These are phyloP conservation scores for Chymomyza procnemis DNA, from an alignment of 2,888 invertebrate genomes.

Conservation along the genomic window DNA sequence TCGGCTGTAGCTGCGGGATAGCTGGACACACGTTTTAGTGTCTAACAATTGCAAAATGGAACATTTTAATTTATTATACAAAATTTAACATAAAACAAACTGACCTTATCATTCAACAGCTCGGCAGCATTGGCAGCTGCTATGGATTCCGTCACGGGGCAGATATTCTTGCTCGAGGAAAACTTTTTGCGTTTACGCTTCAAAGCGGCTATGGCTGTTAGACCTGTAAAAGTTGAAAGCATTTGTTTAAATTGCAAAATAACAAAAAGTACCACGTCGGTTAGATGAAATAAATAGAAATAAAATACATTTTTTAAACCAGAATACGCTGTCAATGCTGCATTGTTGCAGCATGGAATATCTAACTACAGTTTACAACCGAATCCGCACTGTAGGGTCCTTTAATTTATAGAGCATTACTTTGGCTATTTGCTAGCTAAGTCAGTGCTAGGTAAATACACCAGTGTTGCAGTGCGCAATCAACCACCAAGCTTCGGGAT, in stretches of 20 bases:
- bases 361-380: too few relatives aligned
- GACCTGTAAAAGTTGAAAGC: constrained; percentile 49
- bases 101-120: constrained; percentile 72
- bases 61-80: not conserved
- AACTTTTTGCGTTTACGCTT: constrained; percentile 91
- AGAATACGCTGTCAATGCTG: too few relatives aligned
- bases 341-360: too few relatives aligned
- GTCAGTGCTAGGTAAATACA: too few relatives aligned
- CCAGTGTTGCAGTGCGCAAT: too few relatives aligned
- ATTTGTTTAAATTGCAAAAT: not conserved
- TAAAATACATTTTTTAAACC: too few relatives aligned
- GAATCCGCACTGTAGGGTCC: too few relatives aligned
- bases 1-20: constrained; percentile 81
- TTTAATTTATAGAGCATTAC: too few relatives aligned
- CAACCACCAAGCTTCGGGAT: too few relatives aligned
- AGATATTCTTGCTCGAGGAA: constrained; percentile 87
- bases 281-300: too few relatives aligned
- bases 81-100: not conserved
- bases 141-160: constrained; percentile 80
- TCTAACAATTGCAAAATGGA: constrained; percentile 65
- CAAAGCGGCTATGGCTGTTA: constrained; percentile 84
- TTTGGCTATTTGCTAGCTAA: too few relatives aligned
- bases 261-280: not conserved
- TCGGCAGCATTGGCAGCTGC: constrained; percentile 65
- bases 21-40: constrained; percentile 85